Evolutionary conservation across 2,797 vertebrate species (phyloP).

Genomic region (Bufotes viridis): DNA sequence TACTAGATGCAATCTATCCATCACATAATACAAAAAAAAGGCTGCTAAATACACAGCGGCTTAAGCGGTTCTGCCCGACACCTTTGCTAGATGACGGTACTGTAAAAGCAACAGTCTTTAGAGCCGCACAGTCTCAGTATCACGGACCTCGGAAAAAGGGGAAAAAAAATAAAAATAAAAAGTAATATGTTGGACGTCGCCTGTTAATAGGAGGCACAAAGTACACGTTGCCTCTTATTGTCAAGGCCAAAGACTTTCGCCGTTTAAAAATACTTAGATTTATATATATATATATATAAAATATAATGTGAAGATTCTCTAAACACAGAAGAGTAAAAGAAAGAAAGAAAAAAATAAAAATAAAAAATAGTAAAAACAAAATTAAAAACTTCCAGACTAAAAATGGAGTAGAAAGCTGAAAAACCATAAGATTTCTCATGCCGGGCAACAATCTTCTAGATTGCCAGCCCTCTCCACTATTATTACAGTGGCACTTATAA

Average conservation of each 20-base stretch:
- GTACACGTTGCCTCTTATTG: constrained; percentile 8
- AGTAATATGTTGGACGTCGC: neutral
- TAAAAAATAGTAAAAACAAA: no score
- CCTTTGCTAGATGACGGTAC: neutral
- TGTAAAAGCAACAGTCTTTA: neutral
- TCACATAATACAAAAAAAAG: neutral
- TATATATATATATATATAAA: constrained; percentile 55
- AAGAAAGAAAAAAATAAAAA: constrained; percentile 13
- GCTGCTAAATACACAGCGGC: neutral
- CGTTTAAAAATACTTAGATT: constrained; percentile 33
- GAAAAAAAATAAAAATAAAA: neutral
- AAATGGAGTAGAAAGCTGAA: constrained; percentile 42
- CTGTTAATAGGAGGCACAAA: neutral
- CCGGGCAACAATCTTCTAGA: constrained; percentile 21
- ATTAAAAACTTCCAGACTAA: constrained; percentile 58
- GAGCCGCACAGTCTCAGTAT: neutral
- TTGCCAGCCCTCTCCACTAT: constrained; percentile 4
- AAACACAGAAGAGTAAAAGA: constrained; percentile 37
- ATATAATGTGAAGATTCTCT: constrained; percentile 49
- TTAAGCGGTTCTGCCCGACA: neutral
- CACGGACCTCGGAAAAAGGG: neutral
- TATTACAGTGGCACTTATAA: constrained; percentile 48
- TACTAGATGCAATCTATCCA: neutral
- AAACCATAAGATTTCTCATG: constrained; percentile 15
- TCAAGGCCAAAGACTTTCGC: constrained; percentile 14